Conservation (phyloP, 2,888 invertebrate genomes). For the Lochmaea capreae region DNA sequence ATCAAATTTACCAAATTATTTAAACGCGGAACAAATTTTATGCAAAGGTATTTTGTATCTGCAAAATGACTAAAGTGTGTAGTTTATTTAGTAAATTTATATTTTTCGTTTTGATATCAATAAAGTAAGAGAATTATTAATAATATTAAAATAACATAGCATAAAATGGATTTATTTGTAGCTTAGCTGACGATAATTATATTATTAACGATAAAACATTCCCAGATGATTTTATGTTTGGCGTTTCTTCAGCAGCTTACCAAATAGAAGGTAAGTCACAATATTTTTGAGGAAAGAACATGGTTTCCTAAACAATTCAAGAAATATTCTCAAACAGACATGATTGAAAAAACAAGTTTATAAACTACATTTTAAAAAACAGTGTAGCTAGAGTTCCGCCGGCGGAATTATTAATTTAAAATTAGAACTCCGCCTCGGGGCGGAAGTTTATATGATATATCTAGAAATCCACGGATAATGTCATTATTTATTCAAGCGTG, state of each 20-base stretch:
- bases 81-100: not conserved
- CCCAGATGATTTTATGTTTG: conserved; percentile 57
- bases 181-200: conserved; percentile 6
- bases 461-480: too few species aligned
- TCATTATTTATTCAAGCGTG: too few species aligned
- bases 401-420: too few species aligned
- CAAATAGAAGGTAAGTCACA: conserved; percentile 58
- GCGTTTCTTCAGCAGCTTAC: conserved; percentile 59
- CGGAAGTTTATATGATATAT: too few species aligned
- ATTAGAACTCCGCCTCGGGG: too few species aligned
- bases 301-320: too few species aligned
- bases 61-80: not conserved
- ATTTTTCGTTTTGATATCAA: not conserved
- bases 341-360: too few species aligned
- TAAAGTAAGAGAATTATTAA: not conserved
- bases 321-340: too few species aligned
- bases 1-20: not conserved
- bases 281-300: not conserved
- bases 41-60: not conserved
- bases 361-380: too few species aligned
- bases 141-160: not conserved
- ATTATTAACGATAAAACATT: conserved; percentile 41
- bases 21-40: not conserved
- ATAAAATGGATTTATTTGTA: not conserved
- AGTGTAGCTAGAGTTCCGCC: too few species aligned